phyloP scores from a whole-genome alignment of 2,113 vertebrate genomes.

The Rallus limicola region DNA sequence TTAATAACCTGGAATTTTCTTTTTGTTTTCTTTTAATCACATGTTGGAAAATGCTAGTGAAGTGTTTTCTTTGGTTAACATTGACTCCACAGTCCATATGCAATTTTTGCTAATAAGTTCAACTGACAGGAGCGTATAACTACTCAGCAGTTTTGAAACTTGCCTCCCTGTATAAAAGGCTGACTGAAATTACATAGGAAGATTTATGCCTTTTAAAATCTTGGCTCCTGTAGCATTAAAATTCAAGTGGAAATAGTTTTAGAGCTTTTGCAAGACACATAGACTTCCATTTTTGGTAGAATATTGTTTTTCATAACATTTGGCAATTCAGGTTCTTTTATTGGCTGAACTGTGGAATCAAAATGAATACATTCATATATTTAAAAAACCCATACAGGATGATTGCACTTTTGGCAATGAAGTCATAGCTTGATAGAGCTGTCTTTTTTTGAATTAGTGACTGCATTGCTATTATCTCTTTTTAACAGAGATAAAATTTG shows the following conservation, averaged over 20 bases:
- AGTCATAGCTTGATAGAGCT: background rate
- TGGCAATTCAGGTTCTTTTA: background rate
- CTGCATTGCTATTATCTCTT: background rate
- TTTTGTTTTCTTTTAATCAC: background rate
- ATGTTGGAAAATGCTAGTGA: background rate
- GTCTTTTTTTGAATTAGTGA: background rate
- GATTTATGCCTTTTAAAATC: background rate
- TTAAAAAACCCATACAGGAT: background rate
- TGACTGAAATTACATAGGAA: background rate
- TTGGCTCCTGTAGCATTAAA: background rate
- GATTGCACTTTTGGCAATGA: background rate
- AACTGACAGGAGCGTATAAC: background rate
- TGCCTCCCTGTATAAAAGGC: background rate
- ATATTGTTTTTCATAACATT: background rate
- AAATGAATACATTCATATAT: background rate
- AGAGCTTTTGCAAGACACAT: background rate
- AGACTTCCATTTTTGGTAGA: background rate
- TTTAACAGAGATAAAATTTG: slow-evolving; percentile 20
- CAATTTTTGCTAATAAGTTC: background rate
- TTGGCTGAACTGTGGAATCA: background rate
- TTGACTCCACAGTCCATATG: background rate
- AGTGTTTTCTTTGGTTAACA: background rate
- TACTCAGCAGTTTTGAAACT: background rate
- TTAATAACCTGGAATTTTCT: background rate
- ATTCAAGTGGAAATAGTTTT: background rate